Evolutionary conservation across 2,113 vertebrate genomes (phyloP), one percentile per base, ranked within the genome.

Genomic region (Strix uralensis): DNA sequence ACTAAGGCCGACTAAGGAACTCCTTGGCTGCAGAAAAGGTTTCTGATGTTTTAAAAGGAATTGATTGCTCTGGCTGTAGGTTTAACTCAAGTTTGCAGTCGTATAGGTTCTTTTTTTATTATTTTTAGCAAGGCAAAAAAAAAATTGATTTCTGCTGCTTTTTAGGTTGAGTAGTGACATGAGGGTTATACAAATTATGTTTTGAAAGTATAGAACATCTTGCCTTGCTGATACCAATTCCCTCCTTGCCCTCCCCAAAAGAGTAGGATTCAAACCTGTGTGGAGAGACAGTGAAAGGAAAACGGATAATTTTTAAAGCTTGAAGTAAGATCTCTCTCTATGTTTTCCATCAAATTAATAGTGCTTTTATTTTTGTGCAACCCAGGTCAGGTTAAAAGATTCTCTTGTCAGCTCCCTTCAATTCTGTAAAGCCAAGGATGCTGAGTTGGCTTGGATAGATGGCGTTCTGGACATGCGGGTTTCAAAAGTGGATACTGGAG

Each of bases 371-470:
- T 85, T 86, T 87, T 95, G 46, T 85, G 42, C 59, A 57, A 71
- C 42, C 25, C 75, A 99, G 99, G 99, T 99, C 89, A 98, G 99
- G 40, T 98, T 99, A 95, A 99, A 99, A 98, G 99, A 99, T 97
- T 99, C 99, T 9, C 97, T 99, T 70, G 99, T 99, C 92, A 99
- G 99, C 97, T 99, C 99, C 7, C 98, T 99, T 94, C 99, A 99
- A 97, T 99, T 99, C 97, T 99, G 99, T 97, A 99, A 99, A 97
- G 99, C 99, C 71, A 99, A 99, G 94, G 99, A 99, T 97, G 99
- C 99, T 0, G 99, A 99, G 96, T 88, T 99, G 71, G 99, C 99
- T 12, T 99, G 99, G 99, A 99, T 99, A 79, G 99, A 99, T 15
- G 99, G 99, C 9, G 99, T 99, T 92, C 97, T 99, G 96, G 99